Percentiles rank a stretch among this genome's conserved stretches.
These are phyloP conservation scores for Meteorus cinctellus DNA, from an alignment of 2,888 invertebrate species.

Conservation along the genomic window DNA sequence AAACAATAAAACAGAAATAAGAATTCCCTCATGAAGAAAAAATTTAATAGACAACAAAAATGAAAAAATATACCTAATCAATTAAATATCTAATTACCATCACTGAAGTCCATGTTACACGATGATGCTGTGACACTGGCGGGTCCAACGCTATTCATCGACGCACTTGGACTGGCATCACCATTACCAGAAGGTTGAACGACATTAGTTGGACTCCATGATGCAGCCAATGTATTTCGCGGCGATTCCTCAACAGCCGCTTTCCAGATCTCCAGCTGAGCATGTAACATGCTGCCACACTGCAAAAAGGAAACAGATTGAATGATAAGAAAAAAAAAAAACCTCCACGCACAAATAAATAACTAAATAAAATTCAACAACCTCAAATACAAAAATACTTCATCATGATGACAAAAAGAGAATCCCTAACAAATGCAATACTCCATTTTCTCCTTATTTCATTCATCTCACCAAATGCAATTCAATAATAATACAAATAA, in stretches of 20 bases:
- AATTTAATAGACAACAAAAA: conserved; percentile 13
- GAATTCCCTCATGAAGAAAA: conserved; percentile 28
- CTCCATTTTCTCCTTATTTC: conserved; percentile 6
- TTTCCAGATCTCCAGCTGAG: conserved; percentile 94
- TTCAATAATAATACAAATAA: conserved; percentile 6
- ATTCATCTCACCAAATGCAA: conserved; percentile 4
- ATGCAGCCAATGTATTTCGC: conserved; percentile 72
- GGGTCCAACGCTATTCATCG: conserved; percentile 59
- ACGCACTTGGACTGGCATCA: conserved; percentile 63
- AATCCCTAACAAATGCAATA: not conserved
- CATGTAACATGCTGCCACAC: conserved; percentile 89
- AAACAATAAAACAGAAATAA: not conserved
- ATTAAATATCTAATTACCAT: conserved; percentile 76
- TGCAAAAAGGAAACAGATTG: conserved; percentile 68
- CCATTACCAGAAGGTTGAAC: conserved; percentile 62
- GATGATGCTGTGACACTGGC: conserved; percentile 64
- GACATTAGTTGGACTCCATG: conserved; percentile 68
- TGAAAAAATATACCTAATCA: conserved; percentile 23
- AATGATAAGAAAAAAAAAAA: conserved; percentile 30
- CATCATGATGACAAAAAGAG: conserved; percentile 1
- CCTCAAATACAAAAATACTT: conserved; percentile 18
- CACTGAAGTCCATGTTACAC: conserved; percentile 79
- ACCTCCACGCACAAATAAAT: not conserved
- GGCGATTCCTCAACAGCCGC: conserved; percentile 80
- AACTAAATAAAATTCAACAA: conserved; percentile 13